Evolutionary conservation across 2,888 invertebrate species (phyloP).

Genomic region (Lordiphosa andalusiaca): DNA sequence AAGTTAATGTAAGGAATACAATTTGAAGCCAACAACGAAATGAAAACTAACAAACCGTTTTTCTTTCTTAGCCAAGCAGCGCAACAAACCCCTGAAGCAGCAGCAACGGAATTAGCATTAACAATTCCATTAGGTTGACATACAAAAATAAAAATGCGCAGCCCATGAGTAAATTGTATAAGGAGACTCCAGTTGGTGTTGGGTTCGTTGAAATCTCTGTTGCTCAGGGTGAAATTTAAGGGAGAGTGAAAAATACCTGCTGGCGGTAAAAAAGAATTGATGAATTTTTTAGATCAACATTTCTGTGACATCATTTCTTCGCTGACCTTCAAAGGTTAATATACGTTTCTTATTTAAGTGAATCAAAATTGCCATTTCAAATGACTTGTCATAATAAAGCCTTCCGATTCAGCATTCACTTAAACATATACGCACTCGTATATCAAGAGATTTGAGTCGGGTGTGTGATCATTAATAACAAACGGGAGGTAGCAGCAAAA

Average conservation of each 20-base stretch:
- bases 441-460: conserved; percentile 22
- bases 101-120: conserved; percentile 43
- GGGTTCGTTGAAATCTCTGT: too few relatives aligned
- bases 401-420: conserved; percentile 2
- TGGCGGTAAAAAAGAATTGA: too few relatives aligned
- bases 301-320: too few relatives aligned
- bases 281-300: too few relatives aligned
- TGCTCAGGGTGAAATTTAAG: too few relatives aligned
- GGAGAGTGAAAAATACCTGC: too few relatives aligned
- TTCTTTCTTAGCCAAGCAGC: conserved; percentile 10
- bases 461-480: conserved; percentile 26
- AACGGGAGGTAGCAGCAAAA: neutral
- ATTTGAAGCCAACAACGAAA: conserved; percentile 20
- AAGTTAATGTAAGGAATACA: conserved; percentile 34
- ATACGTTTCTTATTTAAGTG: conserved; percentile 11
- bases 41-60: conserved; percentile 19
- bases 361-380: conserved; percentile 20
- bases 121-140: conserved; percentile 65
- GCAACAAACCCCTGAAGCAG: conserved; percentile 2
- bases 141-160: conserved; percentile 18
- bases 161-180: neutral
- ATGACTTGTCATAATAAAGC: conserved; percentile 13
- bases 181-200: neutral
- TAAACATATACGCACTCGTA: conserved; percentile 4
- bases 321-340: neutral